These are phyloP conservation scores for Alauda arvensis DNA, from an alignment of 2,797 vertebrate species.

Conservation along the genomic window DNA sequence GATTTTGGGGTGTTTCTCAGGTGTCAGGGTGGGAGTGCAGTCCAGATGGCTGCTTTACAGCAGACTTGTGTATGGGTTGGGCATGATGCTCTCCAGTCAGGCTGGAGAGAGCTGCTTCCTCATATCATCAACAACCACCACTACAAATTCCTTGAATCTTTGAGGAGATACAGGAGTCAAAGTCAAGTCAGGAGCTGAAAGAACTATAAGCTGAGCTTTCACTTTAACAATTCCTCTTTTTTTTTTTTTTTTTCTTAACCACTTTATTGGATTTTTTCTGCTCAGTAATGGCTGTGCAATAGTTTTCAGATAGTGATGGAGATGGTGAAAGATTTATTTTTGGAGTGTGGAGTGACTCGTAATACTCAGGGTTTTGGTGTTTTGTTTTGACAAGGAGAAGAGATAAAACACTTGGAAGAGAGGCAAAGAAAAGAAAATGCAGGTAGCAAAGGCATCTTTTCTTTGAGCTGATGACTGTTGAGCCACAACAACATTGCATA, in stretches of 20 bases:
- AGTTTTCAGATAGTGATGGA: background rate
- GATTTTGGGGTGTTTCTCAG: constrained; percentile 7
- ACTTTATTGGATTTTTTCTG: background rate
- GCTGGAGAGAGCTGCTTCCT: background rate
- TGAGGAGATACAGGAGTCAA: background rate
- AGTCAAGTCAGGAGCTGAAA: background rate
- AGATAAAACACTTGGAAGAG: background rate
- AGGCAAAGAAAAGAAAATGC: background rate
- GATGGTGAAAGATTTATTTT: background rate
- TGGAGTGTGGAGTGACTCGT: background rate
- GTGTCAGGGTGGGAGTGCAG: background rate
- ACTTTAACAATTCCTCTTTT: background rate
- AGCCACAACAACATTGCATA: background rate
- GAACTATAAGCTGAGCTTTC: background rate
- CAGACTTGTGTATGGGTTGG: background rate
- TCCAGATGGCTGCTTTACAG: background rate
- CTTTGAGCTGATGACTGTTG: background rate
- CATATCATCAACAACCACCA: background rate
- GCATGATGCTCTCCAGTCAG: background rate
- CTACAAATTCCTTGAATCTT: background rate
- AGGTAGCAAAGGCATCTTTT: background rate
- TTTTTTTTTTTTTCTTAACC: background rate
- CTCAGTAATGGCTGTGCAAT: background rate
- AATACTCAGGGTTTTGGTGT: background rate
- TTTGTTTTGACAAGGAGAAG: background rate